phyloP scores from a whole-genome alignment of 1,140 invertebrate genomes.

The Spodoptera litura region DNA sequence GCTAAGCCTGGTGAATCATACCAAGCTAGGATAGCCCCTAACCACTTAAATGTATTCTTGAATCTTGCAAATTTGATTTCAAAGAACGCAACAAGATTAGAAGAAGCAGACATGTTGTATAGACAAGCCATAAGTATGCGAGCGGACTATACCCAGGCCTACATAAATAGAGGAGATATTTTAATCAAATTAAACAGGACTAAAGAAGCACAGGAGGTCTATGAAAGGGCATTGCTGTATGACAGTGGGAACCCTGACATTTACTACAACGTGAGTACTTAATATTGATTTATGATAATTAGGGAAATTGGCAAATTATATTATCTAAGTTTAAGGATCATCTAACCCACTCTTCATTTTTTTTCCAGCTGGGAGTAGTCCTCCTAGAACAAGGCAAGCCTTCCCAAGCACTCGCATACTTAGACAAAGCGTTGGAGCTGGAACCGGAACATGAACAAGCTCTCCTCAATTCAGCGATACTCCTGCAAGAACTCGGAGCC shows the following conservation, averaged over 20 bases:
- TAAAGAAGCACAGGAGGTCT: conserved; percentile 97
- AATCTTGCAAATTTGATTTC: conserved; percentile 98
- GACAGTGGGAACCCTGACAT: conserved; percentile 98
- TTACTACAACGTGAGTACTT: conserved; percentile 95
- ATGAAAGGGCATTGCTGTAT: conserved; percentile 96
- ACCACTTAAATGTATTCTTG: conserved; percentile 98
- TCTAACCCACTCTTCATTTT: neutral
- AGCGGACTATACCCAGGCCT: conserved; percentile 98
- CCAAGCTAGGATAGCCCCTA: conserved; percentile 97
- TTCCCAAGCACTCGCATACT: conserved; percentile 95
- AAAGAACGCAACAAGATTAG: conserved; percentile 95
- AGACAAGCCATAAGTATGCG: conserved; percentile 98
- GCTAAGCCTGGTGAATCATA: conserved; percentile 97
- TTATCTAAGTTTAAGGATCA: too few relatives aligned
- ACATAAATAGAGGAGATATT: conserved; percentile 98
- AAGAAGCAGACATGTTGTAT: conserved; percentile 97
- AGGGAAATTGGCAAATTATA: too few relatives aligned
- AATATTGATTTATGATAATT: neutral
- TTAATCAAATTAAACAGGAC: conserved; percentile 97
- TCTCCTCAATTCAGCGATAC: conserved; percentile 97
- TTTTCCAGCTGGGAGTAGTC: conserved; percentile 94
- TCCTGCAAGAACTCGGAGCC: conserved; percentile 95
- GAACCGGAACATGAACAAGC: conserved; percentile 98
- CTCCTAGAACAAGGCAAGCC: conserved; percentile 96
- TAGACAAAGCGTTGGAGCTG: conserved; percentile 96